phyloP scores from a whole-genome alignment of 2,888 invertebrate genomes.

The Ennomos quercinarius region DNA sequence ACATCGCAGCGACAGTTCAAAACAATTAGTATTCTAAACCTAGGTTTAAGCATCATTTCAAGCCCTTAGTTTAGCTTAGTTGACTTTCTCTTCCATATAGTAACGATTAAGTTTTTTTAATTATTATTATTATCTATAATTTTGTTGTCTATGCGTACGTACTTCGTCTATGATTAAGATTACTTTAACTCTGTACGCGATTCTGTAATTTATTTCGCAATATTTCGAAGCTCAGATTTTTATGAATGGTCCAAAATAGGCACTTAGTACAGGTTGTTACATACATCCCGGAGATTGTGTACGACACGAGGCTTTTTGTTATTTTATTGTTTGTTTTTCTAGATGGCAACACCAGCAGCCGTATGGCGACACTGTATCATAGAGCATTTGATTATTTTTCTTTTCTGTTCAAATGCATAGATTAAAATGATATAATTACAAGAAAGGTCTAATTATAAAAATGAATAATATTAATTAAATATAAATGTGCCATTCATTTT shows the following conservation, averaged over 20 bases:
- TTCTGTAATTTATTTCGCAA: conserved; percentile 66
- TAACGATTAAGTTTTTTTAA: conserved; percentile 74
- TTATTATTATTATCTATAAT: conserved; percentile 66
- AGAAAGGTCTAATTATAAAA: conserved; percentile 85
- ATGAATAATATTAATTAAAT: conserved; percentile 86
- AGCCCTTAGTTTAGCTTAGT: conserved; percentile 72
- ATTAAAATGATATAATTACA: conserved; percentile 76
- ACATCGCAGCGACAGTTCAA: conserved; percentile 29
- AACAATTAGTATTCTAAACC: conserved; percentile 38
- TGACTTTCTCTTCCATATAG: conserved; percentile 81
- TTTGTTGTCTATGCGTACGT: conserved; percentile 71
- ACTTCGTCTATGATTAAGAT: conserved; percentile 49
- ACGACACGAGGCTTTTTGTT: conserved; percentile 73
- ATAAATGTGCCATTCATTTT: conserved; percentile 87
- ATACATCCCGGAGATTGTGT: conserved; percentile 71
- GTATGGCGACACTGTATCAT: conserved; percentile 57
- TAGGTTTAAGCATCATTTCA: conserved; percentile 58
- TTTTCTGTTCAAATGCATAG: conserved; percentile 77
- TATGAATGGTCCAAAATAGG: conserved; percentile 58
- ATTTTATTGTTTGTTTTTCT: conserved; percentile 54
- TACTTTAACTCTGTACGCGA: conserved; percentile 51
- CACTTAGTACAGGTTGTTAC: conserved; percentile 52
- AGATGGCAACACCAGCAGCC: conserved; percentile 59
- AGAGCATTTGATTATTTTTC: conserved; percentile 65
- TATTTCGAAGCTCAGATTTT: conserved; percentile 59